phyloP scores from a whole-genome alignment of 1,140 invertebrate genomes.

The Anastatus disparis region DNA sequence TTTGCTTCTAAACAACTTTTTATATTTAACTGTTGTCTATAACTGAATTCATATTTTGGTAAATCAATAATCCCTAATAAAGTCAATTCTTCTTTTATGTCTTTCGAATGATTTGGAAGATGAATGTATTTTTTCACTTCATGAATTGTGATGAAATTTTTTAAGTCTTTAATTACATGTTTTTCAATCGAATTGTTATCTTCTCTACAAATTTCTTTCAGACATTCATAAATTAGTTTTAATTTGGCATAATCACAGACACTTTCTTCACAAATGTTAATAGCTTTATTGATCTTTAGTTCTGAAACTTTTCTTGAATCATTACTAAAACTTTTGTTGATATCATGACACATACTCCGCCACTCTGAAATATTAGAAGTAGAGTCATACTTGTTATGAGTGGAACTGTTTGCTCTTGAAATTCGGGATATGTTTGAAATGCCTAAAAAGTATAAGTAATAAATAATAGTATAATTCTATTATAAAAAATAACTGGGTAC shows the following conservation, averaged over 20 bases:
- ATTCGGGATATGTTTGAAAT: constrained; percentile 50
- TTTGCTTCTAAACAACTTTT: constrained; percentile 48
- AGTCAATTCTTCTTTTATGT: constrained; percentile 43
- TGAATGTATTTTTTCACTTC: constrained; percentile 50
- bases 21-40: constrained; percentile 48
- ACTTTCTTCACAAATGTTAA: constrained; percentile 48
- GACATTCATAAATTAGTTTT: constrained; percentile 47
- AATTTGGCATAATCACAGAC: constrained; percentile 44
- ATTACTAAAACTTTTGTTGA: constrained; percentile 19
- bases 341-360: constrained; percentile 28
- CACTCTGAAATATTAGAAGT: constrained; percentile 39
- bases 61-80: constrained; percentile 53
- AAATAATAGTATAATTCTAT: not conserved
- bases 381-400: constrained; percentile 43
- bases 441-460: constrained; percentile 44
- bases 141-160: constrained; percentile 43
- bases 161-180: constrained; percentile 44
- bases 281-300: constrained; percentile 22
- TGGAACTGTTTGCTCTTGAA: constrained; percentile 42
- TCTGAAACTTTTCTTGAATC: constrained; percentile 41
- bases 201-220: no score
- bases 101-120: constrained; percentile 42
- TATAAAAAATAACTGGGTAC: not conserved
- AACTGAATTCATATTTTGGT: constrained; percentile 44
- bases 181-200: constrained; percentile 33